These are phyloP conservation scores for Helicoverpa armigera DNA, from an alignment of 1,140 invertebrate genomes.

Conservation along the genomic window DNA sequence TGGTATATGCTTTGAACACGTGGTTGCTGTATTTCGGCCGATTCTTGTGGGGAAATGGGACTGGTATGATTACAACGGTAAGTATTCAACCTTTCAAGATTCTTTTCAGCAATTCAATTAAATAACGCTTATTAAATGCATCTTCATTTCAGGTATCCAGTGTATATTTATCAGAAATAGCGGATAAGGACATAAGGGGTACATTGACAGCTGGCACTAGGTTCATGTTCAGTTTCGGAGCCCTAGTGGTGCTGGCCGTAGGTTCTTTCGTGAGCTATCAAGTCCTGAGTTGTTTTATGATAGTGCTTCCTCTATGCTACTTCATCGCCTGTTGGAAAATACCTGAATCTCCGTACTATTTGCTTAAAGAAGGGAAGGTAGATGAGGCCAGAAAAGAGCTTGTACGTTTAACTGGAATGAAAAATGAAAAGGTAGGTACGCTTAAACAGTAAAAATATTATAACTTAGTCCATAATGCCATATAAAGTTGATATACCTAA, in stretches of 20 bases:
- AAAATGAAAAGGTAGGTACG: conserved; percentile 73
- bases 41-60: conserved; percentile 43
- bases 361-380: conserved; percentile 85
- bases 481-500: no score
- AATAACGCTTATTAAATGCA: no score
- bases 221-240: conserved; percentile 89
- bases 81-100: not conserved
- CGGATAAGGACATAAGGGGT: conserved; percentile 89
- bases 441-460: not conserved
- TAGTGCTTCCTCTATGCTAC: conserved; percentile 83
- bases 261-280: conserved; percentile 86
- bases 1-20: conserved; percentile 2
- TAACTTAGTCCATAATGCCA: no score
- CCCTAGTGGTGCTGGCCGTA: conserved; percentile 84
- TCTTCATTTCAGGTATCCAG: conserved; percentile 75
- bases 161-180: conserved; percentile 90
- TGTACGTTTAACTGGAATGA: conserved; percentile 69
- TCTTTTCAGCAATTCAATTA: no score
- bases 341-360: conserved; percentile 92
- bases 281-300: conserved; percentile 81
- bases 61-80: conserved; percentile 40
- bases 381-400: conserved; percentile 74
- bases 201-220: conserved; percentile 88
- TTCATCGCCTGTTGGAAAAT: conserved; percentile 88
- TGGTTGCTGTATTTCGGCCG: conserved; percentile 47